Percentiles rank a stretch among this genome's conserved stretches.
These are phyloP conservation scores for Drosophila yooni DNA, from an alignment of 2,888 invertebrate genomes.

Conservation along the genomic window DNA sequence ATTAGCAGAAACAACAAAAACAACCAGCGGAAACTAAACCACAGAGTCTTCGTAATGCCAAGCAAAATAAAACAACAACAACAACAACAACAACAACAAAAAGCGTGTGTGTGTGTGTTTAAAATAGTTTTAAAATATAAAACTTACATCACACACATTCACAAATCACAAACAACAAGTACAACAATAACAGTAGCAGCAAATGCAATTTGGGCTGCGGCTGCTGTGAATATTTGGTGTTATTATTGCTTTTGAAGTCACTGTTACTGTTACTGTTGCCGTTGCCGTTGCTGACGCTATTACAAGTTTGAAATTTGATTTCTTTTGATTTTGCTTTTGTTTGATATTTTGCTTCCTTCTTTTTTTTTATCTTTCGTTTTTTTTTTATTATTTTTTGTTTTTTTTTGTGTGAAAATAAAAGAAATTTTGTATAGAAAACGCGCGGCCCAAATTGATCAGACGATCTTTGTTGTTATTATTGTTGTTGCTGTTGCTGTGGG, in stretches of 20 bases:
- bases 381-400: slow-evolving; percentile 19
- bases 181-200: slow-evolving; percentile 6
- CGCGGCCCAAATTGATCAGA: slow-evolving; percentile 56
- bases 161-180: slow-evolving; percentile 25
- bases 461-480: slow-evolving; percentile 35
- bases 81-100: background rate
- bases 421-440: slow-evolving; percentile 64
- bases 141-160: slow-evolving; percentile 72
- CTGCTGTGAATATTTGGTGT: slow-evolving; percentile 38
- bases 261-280: slow-evolving; percentile 18
- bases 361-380: slow-evolving; percentile 25
- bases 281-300: slow-evolving; percentile 37
- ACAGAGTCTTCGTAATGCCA: slow-evolving; percentile 9
- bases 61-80: background rate
- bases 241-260: slow-evolving; percentile 12
- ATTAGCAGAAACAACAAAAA: slow-evolving; percentile 27
- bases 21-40: slow-evolving; percentile 18
- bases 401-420: slow-evolving; percentile 57
- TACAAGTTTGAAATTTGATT: slow-evolving; percentile 73
- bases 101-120: slow-evolving; percentile 7
- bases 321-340: slow-evolving; percentile 72
- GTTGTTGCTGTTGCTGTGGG: slow-evolving; percentile 40
- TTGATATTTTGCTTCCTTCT: slow-evolving; percentile 56
- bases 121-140: slow-evolving; percentile 45
- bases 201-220: slow-evolving; percentile 47